phyloP scores from a whole-genome alignment of 2,888 invertebrate genomes.

The Lymantria dispar region DNA sequence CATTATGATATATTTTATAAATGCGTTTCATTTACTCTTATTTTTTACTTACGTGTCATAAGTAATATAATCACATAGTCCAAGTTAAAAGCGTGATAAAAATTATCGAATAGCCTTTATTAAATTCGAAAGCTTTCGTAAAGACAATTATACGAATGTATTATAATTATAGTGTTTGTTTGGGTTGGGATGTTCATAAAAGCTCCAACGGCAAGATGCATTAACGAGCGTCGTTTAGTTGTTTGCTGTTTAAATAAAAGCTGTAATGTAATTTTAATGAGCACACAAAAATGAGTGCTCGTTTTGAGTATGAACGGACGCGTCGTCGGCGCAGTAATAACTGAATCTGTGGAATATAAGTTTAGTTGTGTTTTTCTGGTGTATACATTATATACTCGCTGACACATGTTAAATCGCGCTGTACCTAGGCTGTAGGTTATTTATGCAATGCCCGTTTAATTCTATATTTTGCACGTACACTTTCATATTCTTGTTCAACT shows the following conservation, averaged over 20 bases:
- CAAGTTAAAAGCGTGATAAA: conserved; percentile 7
- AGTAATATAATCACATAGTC: no score
- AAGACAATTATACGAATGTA: conserved; percentile 26
- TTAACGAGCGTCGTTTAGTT: conserved; percentile 77
- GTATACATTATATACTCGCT: no score
- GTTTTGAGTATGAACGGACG: conserved; percentile 44
- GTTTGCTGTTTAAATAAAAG: conserved; percentile 78
- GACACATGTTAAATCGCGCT: no score
- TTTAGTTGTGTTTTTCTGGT: no score
- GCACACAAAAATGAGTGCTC: conserved; percentile 72
- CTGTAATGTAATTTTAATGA: conserved; percentile 80
- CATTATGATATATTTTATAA: no score
- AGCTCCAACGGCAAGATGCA: conserved; percentile 63
- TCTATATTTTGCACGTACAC: no score
- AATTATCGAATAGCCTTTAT: background rate
- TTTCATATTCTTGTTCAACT: no score
- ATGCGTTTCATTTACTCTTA: no score
- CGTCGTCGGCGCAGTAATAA: background rate
- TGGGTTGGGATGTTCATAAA: conserved; percentile 64
- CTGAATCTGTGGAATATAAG: background rate
- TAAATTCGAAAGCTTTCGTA: background rate
- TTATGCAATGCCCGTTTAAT: no score
- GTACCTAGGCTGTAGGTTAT: no score
- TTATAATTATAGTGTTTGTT: conserved; percentile 28
- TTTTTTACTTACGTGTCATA: no score